phyloP scores from a whole-genome alignment of 2,888 invertebrate species.

The Invenusta paracnida region DNA sequence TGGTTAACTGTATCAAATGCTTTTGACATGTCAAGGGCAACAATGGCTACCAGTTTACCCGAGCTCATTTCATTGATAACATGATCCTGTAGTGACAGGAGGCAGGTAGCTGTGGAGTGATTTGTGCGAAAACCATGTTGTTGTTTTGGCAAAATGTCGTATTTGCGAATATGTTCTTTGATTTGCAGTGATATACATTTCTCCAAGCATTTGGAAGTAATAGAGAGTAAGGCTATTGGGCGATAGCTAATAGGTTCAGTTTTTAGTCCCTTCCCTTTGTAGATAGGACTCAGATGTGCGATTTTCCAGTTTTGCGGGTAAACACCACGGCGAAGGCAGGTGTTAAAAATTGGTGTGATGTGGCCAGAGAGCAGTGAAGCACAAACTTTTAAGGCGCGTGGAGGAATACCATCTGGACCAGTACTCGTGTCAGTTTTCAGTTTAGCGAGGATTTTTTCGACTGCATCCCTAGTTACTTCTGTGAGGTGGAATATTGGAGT shows the following conservation, averaged over 20 bases:
- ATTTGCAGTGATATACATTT: background rate
- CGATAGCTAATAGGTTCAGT: background rate
- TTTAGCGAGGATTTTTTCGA: background rate
- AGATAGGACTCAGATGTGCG: background rate
- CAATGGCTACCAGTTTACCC: too few relatives aligned
- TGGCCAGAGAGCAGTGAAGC: background rate
- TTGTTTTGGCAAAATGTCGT: background rate
- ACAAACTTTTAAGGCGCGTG: background rate
- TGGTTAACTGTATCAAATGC: too few relatives aligned
- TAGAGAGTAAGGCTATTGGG: background rate
- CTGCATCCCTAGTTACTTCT: background rate
- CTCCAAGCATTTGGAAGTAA: background rate
- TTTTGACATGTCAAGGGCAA: too few relatives aligned
- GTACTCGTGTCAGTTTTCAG: background rate
- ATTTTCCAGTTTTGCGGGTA: background rate
- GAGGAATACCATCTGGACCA: background rate
- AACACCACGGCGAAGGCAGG: background rate
- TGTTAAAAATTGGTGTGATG: background rate
- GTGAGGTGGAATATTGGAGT: background rate
- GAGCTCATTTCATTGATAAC: too few relatives aligned
- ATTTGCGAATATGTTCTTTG: background rate
- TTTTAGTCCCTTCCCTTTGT: background rate
- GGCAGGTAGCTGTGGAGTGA: too few relatives aligned
- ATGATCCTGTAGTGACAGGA: too few relatives aligned
- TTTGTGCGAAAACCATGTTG: too few relatives aligned